Base-by-base conservation (phyloP, 2,888 invertebrate genomes). In the Cancer borealis region DNA sequence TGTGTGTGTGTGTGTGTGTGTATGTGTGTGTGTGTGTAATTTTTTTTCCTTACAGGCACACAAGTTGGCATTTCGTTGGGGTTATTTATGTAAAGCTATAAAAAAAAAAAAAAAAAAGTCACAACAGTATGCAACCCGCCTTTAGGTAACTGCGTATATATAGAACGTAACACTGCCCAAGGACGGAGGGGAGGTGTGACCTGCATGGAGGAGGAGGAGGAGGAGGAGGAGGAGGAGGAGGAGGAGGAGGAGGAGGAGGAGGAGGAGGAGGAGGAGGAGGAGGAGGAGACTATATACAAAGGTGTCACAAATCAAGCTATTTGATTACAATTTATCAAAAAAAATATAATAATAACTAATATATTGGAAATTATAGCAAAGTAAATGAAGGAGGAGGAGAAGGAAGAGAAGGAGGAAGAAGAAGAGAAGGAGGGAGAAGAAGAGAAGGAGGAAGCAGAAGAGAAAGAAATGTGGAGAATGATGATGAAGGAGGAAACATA, bases 21-120 rank as follows among this genome's bases (percentile, higher is more conserved):
- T 88, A 17, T 88, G 88, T 88, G 45, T 88, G 45, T 88, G 88
- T 88, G 88, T 88, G 30, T 88, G 39, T 88, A 39, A 14, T 73
- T n/a, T n/a, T 73, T 26, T n/a, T n/a, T n/a, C 26, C 73, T 73
- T 73, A 26, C 73, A 26, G 26, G 73, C 73, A n/a, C 8, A 73
- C 73, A 26, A 21, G 73, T n/a, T 73, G n/a, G 26, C 73, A 73
- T 73, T 73, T 26, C 73, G 26, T 26, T 73, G 73, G 26, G n/a
- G 73, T 73, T 73, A 73, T 73, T 73, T 73, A 73, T 73, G 10
- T 73, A 73, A 73, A 73, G 73, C 8, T 2, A n/a, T n/a, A 73
- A 3, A 17, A 17, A 26, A 73, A 73, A 73, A 73, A 73, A 73
- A 10, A 26, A 73, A 6, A 73, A n/a, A 1, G 73, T 8, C 60